A percentile compares a stretch with the other conserved stretches of the same genome.
Evolutionary conservation across 2,113 vertebrate species (phyloP).

Genomic region (Accipiter virgatus): DNA sequence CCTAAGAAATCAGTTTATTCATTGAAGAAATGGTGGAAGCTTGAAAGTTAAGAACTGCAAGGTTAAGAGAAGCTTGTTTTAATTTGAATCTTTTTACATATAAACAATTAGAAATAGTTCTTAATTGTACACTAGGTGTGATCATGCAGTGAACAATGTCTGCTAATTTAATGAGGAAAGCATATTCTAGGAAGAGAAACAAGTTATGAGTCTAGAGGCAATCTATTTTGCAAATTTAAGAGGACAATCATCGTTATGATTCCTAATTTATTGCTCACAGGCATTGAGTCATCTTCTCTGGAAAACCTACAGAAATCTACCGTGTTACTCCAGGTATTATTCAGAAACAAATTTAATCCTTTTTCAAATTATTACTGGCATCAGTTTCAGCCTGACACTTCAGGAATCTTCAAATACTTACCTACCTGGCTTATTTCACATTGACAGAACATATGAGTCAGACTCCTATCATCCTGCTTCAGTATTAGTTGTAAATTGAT

Average conservation of each 20-base stretch:
- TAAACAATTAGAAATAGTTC: background rate
- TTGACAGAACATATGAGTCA: background rate
- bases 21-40: background rate
- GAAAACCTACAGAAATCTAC: background rate
- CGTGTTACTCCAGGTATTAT: background rate
- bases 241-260: background rate
- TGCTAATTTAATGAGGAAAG: background rate
- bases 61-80: background rate
- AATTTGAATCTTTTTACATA: background rate
- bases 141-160: background rate
- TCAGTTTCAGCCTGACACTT: background rate
- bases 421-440: background rate
- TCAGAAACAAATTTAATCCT: background rate
- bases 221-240: background rate
- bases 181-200: background rate
- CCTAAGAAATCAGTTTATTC: background rate
- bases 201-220: background rate
- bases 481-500: background rate
- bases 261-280: background rate
- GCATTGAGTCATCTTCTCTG: background rate
- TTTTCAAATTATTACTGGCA: background rate
- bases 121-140: background rate
- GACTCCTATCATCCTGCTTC: background rate
- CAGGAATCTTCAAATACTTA: background rate
- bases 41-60: background rate